A percentile compares a stretch with the other conserved stretches of the same genome.
Evolutionary conservation across 1,140 invertebrate species (phyloP).

Genomic region (Bombus sylvicola): DNA sequence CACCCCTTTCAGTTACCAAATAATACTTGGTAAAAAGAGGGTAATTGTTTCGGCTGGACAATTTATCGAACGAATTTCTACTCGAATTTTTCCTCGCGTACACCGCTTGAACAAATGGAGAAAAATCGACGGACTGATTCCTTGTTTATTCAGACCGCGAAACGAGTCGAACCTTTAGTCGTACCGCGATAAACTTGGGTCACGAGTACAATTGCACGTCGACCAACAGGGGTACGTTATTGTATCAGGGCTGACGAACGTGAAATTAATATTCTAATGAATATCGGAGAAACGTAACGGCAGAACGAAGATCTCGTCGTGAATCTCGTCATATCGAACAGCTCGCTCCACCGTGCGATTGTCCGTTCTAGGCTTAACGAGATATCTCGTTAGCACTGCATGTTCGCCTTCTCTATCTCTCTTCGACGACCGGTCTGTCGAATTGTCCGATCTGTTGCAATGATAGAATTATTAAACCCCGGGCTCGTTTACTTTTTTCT

Average conservation of each 20-base stretch:
- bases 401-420: slow-evolving; percentile 36
- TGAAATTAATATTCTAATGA: slow-evolving; percentile 65
- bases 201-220: background rate
- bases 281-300: slow-evolving; percentile 60
- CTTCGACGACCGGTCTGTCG: slow-evolving; percentile 9
- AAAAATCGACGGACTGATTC: background rate
- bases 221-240: too few species aligned
- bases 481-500: background rate
- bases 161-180: background rate
- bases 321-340: slow-evolving; percentile 47
- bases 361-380: slow-evolving; percentile 63
- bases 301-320: slow-evolving; percentile 57
- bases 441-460: slow-evolving; percentile 40
- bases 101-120: background rate
- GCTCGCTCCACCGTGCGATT: slow-evolving; percentile 45
- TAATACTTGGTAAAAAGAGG: background rate
- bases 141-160: slow-evolving; percentile 18
- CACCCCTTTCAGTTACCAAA: background rate
- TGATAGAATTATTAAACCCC: slow-evolving; percentile 64
- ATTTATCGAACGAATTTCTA: background rate
- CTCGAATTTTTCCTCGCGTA: background rate
- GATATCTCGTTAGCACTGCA: slow-evolving; percentile 64
- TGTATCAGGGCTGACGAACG: slow-evolving; percentile 9
- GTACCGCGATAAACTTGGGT: background rate
- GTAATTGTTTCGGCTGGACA: background rate